These are phyloP conservation scores for Galaxias olidus DNA, from an alignment of 2,797 vertebrate genomes.

Conservation along the genomic window DNA sequence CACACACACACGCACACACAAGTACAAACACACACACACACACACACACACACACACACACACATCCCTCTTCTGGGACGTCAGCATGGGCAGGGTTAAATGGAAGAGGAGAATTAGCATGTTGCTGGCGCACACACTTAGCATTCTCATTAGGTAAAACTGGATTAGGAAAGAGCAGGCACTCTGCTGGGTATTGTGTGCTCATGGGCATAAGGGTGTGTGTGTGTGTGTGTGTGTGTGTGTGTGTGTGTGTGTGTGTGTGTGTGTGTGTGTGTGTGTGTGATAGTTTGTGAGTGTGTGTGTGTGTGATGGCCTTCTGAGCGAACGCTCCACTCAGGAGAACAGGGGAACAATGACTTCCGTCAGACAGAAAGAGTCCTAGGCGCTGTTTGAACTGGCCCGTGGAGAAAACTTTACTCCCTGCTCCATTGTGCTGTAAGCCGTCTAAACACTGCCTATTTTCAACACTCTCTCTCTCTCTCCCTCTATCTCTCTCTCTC, in stretches of 20 bases:
- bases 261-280: background rate
- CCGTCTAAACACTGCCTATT: background rate
- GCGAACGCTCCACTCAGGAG: background rate
- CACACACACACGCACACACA: background rate
- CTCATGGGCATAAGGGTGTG: background rate
- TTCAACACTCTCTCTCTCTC: constrained; percentile 16
- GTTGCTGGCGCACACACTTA: constrained; percentile 27
- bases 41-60: background rate
- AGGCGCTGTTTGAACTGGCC: constrained; percentile 35
- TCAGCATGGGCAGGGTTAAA: background rate
- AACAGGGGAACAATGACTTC: too few relatives aligned
- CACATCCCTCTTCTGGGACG: background rate
- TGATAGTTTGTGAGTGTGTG: background rate
- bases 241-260: background rate
- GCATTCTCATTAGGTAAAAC: constrained; percentile 50
- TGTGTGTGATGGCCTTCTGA: background rate
- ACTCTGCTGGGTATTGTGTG: constrained; percentile 32
- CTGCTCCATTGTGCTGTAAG: constrained; percentile 7
- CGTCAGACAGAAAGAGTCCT: constrained; percentile 8
- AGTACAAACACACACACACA: background rate
- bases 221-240: background rate
- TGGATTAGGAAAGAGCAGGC: constrained; percentile 28
- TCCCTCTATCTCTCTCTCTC: constrained; percentile 5
- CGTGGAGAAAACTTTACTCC: constrained; percentile 25
- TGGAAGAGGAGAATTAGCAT: constrained; percentile 5